Evolutionary conservation across 2,113 vertebrate genomes (phyloP).

Genomic region (Saccopteryx leptura): DNA sequence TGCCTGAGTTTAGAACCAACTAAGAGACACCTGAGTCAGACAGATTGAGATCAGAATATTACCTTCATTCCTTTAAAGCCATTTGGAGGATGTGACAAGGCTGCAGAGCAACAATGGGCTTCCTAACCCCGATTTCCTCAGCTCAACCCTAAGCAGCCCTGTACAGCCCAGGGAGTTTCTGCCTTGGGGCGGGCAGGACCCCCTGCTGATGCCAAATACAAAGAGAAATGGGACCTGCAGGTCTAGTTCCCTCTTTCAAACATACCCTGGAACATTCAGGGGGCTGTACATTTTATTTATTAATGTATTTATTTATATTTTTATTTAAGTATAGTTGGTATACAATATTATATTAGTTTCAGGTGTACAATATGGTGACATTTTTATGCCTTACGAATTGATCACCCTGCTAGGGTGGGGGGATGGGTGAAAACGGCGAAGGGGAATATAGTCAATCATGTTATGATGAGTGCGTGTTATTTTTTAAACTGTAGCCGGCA

Average conservation of each 20-base stretch:
- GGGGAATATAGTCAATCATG: not conserved
- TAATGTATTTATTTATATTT: not conserved
- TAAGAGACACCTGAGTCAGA: not conserved
- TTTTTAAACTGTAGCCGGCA: not conserved
- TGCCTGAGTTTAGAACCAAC: not conserved
- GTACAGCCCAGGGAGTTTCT: not conserved
- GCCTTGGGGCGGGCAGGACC: not conserved
- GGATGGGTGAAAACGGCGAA: not conserved
- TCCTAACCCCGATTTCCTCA: not conserved
- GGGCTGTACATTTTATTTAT: not conserved
- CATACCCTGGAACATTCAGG: not conserved
- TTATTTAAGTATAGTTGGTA: not conserved
- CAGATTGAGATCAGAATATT: not conserved
- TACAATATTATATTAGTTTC: not conserved
- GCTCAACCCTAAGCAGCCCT: accelerated
- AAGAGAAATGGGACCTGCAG: not conserved
- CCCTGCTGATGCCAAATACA: not conserved
- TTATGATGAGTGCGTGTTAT: not conserved
- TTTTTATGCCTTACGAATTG: not conserved
- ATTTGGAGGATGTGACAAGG: not conserved
- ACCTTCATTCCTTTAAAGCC: not conserved
- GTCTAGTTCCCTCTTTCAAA: not conserved
- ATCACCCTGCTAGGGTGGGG: no score
- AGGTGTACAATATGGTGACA: not conserved
- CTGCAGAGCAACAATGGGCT: not conserved